Evolutionary conservation across 2,113 vertebrate species (phyloP).

Genomic region (Xenopus tropicalis): UCB_Xtro_10.0 CM004444.2:7042501-7043000

Average conservation of each 20-base stretch:
- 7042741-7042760: background rate
- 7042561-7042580: no score
- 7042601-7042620: no score
- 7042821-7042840: constrained; percentile 4
- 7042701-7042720: background rate
- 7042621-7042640: no score
- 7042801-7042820: constrained; percentile 1
- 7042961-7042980: constrained; percentile 19
- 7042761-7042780: constrained; percentile 14
- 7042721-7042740: constrained; percentile 24
- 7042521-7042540: no score
- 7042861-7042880: background rate
- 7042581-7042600: no score
- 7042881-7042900: constrained; percentile 28
- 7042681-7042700: constrained; percentile 1
- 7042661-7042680: no score
- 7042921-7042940: constrained; percentile 38
- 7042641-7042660: no score
- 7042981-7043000: background rate
- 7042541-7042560: no score
- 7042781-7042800: background rate
- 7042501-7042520: no score
- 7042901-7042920: constrained; percentile 32
- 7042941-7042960: constrained; percentile 26
- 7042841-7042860: background rate